Evolutionary conservation across 53 echinoderm and acorn worm genomes (phyloP).

Genomic region (Glandiceps talaboti): DNA sequence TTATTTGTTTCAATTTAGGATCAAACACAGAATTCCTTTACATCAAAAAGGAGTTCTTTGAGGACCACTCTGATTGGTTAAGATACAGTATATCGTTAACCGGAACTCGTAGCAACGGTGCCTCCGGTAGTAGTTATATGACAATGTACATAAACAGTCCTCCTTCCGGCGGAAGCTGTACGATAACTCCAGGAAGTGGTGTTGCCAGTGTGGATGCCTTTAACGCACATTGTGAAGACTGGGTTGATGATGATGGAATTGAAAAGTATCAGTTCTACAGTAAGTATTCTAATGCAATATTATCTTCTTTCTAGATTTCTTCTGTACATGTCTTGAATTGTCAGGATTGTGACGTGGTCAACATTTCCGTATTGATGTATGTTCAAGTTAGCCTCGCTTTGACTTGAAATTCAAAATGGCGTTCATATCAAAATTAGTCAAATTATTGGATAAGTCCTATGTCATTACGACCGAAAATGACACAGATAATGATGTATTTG

Average conservation of each 20-base stretch:
- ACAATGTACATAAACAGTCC: slow-evolving; percentile 12
- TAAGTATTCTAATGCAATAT: no score
- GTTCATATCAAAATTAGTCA: no score
- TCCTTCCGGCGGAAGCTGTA: slow-evolving; percentile 18
- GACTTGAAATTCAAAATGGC: no score
- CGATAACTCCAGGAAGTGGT: slow-evolving; percentile 2
- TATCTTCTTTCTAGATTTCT: no score
- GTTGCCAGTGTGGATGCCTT: not conserved
- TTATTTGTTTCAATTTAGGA: slow-evolving; percentile 7
- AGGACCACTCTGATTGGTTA: not conserved
- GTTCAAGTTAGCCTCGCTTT: no score
- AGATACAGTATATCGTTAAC: slow-evolving; percentile 5
- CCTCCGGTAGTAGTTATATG: slow-evolving; percentile 18
- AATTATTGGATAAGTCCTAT: no score
- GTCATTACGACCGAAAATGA: no score
- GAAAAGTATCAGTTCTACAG: slow-evolving; percentile 19
- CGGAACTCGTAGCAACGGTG: not conserved
- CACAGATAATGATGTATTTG: no score
- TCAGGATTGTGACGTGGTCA: no score
- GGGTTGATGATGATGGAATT: slow-evolving; percentile 27
- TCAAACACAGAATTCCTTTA: not conserved
- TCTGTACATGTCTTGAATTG: no score
- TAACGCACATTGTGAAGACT: not conserved
- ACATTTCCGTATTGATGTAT: no score
- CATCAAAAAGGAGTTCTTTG: slow-evolving; percentile 23